A percentile compares a stretch with the other conserved stretches of the same genome.
Evolutionary conservation across 2,888 invertebrate genomes (phyloP).

Genomic region (Deroplatys truncata): DNA sequence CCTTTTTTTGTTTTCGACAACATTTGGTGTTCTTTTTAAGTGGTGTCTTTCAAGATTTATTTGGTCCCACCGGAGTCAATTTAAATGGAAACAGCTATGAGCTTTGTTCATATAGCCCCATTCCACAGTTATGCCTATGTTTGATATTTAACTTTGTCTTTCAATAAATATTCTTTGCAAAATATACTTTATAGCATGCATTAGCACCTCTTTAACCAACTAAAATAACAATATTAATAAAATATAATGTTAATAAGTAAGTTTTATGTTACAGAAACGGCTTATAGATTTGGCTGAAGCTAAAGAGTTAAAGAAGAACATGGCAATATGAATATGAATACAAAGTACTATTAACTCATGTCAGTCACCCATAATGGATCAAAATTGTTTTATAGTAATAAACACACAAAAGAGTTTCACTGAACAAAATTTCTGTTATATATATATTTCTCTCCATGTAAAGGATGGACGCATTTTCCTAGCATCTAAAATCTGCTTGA

Average conservation of each 20-base stretch:
- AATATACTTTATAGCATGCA: neutral
- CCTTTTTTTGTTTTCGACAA: neutral
- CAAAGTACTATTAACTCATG: neutral
- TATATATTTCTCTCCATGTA: neutral
- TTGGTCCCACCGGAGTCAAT: conserved; percentile 2
- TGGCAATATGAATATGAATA: neutral
- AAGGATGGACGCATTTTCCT: neutral
- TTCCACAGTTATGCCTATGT: neutral
- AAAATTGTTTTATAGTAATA: neutral
- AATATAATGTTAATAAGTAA: neutral
- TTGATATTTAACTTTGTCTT: neutral
- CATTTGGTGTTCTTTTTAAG: conserved; percentile 3
- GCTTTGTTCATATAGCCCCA: neutral
- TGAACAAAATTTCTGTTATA: neutral
- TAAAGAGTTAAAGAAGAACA: neutral
- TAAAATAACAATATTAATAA: neutral
- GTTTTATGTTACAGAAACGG: neutral
- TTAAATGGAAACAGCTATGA: neutral
- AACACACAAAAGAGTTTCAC: neutral
- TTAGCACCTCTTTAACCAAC: neutral
- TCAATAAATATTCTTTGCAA: neutral
- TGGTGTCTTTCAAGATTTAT: neutral
- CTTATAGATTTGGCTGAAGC: neutral
- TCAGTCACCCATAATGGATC: neutral
- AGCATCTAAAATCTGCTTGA: neutral